phyloP scores from a whole-genome alignment of 2,113 vertebrate genomes.

The Anguilla rostrata region DNA sequence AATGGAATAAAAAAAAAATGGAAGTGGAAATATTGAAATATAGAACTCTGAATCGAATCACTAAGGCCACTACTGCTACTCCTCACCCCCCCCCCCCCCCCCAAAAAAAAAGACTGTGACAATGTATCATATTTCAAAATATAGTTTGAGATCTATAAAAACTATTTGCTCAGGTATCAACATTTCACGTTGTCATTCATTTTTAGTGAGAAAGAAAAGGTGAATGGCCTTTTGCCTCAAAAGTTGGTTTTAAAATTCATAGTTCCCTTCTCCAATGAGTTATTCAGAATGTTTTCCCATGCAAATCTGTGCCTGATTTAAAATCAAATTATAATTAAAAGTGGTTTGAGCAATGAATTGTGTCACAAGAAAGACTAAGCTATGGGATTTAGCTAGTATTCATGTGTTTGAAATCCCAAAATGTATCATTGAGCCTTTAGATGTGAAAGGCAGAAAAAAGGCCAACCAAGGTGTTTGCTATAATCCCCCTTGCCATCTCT shows the following conservation, averaged over 20 bases:
- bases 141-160: no score
- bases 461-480: background rate
- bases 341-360: background rate
- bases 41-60: no score
- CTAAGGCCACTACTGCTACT: no score
- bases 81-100: no score
- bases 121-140: no score
- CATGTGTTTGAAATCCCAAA: background rate
- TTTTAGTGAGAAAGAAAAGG: no score
- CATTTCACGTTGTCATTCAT: no score
- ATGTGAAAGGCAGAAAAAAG: background rate
- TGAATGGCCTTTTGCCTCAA: background rate
- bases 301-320: background rate
- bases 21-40: no score
- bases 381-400: background rate
- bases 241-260: background rate
- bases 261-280: background rate
- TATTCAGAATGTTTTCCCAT: background rate
- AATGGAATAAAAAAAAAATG: no score
- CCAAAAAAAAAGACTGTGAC: no score
- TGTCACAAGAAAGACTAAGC: background rate
- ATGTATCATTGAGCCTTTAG: background rate
- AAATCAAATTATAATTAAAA: background rate
- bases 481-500: constrained; percentile 14
- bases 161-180: no score